Percentiles rank a stretch among this genome's conserved stretches.
phyloP scores from a whole-genome alignment of 2,113 vertebrate genomes.

The Microtus richardsoni region DNA sequence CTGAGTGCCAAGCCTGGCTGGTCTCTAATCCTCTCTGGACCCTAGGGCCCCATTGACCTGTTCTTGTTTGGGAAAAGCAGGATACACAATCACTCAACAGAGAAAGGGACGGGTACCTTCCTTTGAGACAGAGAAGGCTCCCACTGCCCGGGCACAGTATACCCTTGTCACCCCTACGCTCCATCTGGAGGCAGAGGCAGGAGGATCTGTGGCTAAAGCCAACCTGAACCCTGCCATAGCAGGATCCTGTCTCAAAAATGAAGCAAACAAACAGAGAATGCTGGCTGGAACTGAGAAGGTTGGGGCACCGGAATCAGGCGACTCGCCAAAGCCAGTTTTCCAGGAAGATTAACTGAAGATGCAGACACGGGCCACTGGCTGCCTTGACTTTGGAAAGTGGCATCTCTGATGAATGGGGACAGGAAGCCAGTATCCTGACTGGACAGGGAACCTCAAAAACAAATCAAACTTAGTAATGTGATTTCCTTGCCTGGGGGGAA shows the following conservation, averaged over 20 bases:
- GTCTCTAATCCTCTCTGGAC: neutral
- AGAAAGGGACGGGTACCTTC: neutral
- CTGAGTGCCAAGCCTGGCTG: neutral
- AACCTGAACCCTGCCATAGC: neutral
- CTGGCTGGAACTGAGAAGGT: neutral
- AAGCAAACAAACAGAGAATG: neutral
- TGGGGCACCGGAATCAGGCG: neutral
- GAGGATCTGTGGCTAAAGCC: neutral
- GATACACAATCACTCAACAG: neutral
- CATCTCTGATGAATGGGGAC: slow-evolving; percentile 81
- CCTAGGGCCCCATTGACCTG: neutral
- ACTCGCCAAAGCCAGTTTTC: neutral
- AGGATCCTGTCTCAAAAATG: neutral
- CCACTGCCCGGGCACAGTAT: neutral
- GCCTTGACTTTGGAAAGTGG: slow-evolving; percentile 58
- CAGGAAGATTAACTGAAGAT: neutral
- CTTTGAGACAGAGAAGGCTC: neutral
- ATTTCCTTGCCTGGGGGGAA: slow-evolving; percentile 79
- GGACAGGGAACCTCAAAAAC: slow-evolving; percentile 81
- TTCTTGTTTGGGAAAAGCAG: neutral
- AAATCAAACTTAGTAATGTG: slow-evolving; percentile 80
- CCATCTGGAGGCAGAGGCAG: neutral
- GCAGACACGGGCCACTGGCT: neutral
- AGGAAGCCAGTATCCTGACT: slow-evolving; percentile 85
- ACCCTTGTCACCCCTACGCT: neutral